A percentile compares a stretch with the other conserved stretches of the same genome.
These are phyloP conservation scores for Pocillopora grandis DNA, from an alignment of 92 coral and sea anemone genomes.

Conservation along the genomic window DNA sequence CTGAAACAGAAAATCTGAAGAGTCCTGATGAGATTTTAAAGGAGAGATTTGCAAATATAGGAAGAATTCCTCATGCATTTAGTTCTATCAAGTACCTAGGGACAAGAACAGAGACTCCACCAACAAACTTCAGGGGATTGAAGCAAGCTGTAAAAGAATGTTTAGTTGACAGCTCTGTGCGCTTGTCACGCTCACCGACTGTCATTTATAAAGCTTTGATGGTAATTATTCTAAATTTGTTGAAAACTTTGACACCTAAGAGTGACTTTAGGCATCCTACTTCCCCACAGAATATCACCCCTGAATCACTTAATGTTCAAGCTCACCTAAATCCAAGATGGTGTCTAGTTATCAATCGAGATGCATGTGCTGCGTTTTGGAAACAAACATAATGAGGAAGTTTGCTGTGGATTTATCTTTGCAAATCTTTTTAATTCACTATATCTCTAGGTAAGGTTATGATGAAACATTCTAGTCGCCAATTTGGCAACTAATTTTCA, in stretches of 20 bases:
- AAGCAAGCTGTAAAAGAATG: conserved; percentile 63
- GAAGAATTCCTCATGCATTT: conserved; percentile 91
- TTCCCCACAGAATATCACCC: too few species aligned
- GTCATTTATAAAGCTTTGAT: conserved; percentile 75
- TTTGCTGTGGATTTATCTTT: too few species aligned
- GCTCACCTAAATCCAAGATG: too few species aligned
- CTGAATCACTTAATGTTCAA: too few species aligned
- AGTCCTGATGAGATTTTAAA: conserved; percentile 93
- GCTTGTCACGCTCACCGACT: conserved; percentile 81
- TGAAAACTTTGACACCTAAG: not conserved
- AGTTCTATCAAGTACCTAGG: conserved; percentile 94
- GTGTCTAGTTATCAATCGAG: too few species aligned
- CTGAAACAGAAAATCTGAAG: conserved; percentile 42
- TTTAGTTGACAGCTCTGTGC: conserved; percentile 86
- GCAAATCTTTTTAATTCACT: too few species aligned
- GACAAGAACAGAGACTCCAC: conserved; percentile 73
- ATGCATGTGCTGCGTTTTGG: too few species aligned
- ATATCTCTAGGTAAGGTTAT: too few species aligned
- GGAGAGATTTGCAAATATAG: conserved; percentile 91
- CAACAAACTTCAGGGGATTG: conserved; percentile 78
- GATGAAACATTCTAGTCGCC: too few species aligned
- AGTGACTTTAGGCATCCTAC: too few species aligned
- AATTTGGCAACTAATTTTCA: too few species aligned
- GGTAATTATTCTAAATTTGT: conserved; percentile 50
- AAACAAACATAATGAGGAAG: too few species aligned